Base-by-base conservation (phyloP, 2,888 invertebrate species). In the Antheraea assamensis region DNA sequence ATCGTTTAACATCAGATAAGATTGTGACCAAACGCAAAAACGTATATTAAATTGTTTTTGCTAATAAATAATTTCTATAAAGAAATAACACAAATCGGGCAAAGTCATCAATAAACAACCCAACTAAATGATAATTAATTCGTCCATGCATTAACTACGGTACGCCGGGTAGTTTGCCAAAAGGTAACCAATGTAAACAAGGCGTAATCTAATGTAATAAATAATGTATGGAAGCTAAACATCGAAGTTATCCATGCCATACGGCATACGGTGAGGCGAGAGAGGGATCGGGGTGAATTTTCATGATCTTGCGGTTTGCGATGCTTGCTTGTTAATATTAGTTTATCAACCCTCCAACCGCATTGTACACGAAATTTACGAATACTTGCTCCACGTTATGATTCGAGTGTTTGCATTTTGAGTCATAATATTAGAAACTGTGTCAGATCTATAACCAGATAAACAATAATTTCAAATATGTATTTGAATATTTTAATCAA, bases 291-390 rank as follows among this genome's bases (percentile, higher is more conserved):
- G 80, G 88, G 87, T 88, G 90, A 90, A 90, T 92, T 94, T 93
- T 93, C 93, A 92, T 92, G 92, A 93, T 93, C 89, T 88, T 94
- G 94, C 91, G 94, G 93, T 93, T 90, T 87, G 84, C 86, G 89
- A 91, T 91, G 89, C 89, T 87, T 88, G 89, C 91, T 86, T 88
- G 91, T 90, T 92, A 91, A 92, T 92, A 92, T 93, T 93, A 92
- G 92, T 92, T 92, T 90, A 92, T 91, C 89, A 89, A 89, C 91
- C 91, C 87, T 85, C 85, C 82, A 76, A 81, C 89, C 90, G 84
- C 88, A 89, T 84, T 88, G 86, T 90, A 84, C 87, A 87, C 87
- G 82, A 87, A 87, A 89, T 88, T 88, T 85, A 88, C 87, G 83
- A 87, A 90, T 88, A 86, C 85, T 85, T 88, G 82, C 79, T 82